Percentiles rank a stretch among this genome's conserved stretches.
Conservation (phyloP, 2,113 vertebrate genomes). For the Micromys minutus region DNA sequence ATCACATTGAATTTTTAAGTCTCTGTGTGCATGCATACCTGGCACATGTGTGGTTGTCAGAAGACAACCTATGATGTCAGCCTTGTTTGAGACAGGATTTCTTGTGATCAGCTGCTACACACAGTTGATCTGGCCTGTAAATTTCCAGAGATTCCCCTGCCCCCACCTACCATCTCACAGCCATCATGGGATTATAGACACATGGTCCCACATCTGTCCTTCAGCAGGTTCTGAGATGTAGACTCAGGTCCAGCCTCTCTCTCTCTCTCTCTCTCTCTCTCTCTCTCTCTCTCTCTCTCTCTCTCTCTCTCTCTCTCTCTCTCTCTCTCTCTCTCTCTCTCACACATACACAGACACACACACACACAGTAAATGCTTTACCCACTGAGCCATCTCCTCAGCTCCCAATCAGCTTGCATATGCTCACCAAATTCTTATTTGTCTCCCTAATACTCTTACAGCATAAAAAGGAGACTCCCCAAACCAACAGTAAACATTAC, state of each 20-base stretch:
- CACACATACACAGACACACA: background rate
- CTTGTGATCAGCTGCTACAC: background rate
- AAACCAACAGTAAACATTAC: background rate
- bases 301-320: too few species aligned
- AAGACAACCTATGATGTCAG: background rate
- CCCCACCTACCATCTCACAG: background rate
- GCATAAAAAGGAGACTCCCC: background rate
- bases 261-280: too few species aligned
- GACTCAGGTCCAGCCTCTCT: too few species aligned
- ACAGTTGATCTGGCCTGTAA: background rate
- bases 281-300: too few species aligned
- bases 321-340: too few species aligned
- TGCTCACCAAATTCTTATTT: background rate
- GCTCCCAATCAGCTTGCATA: background rate
- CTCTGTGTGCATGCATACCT: too few species aligned
- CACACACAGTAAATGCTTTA: background rate
- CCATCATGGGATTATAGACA: accelerated
- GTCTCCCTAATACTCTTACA: background rate
- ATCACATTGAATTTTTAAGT: background rate
- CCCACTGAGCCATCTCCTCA: background rate
- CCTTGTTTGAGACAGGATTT: background rate
- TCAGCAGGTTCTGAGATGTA: too few species aligned
- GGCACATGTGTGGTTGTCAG: background rate
- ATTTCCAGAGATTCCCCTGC: background rate
- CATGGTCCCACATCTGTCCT: too few species aligned